These are phyloP conservation scores for Saxidomus purpurata DNA, from an alignment of 1,140 invertebrate genomes.

Conservation along the genomic window DNA sequence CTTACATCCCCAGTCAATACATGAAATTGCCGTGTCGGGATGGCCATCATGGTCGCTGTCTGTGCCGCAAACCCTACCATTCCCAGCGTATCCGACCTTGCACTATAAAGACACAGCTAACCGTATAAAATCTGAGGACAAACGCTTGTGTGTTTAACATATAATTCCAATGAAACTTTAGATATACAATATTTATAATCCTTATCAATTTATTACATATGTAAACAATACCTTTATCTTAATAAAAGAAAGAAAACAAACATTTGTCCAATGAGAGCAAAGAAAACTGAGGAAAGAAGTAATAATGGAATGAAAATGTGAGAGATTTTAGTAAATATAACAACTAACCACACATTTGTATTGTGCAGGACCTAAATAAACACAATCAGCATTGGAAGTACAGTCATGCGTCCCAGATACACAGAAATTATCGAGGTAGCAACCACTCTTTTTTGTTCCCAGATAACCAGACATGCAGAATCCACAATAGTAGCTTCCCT, in stretches of 20 bases:
- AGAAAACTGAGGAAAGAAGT: no score
- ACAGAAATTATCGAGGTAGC: constrained; percentile 73
- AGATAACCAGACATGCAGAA: constrained; percentile 70
- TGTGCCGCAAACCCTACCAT: constrained; percentile 65
- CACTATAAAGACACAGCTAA: constrained; percentile 60
- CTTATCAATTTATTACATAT: no score
- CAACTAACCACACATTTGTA: constrained; percentile 69
- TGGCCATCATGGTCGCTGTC: constrained; percentile 73
- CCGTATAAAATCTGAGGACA: no score
- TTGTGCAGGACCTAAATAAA: constrained; percentile 69
- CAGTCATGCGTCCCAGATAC: constrained; percentile 68
- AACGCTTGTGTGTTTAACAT: no score
- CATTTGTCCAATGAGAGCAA: no score
- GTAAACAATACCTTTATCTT: no score
- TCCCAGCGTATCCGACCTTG: constrained; percentile 66
- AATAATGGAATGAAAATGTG: no score
- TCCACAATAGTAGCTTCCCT: constrained; percentile 74
- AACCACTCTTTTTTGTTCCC: constrained; percentile 63
- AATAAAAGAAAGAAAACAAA: no score
- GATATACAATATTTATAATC: no score
- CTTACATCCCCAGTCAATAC: constrained; percentile 67
- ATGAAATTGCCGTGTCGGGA: constrained; percentile 62
- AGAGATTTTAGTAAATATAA: no score
- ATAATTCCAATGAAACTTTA: no score
- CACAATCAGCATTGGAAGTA: constrained; percentile 57